Conservation (phyloP, 92 coral and sea anemone genomes). For the Blastomussa wellsi region DNA sequence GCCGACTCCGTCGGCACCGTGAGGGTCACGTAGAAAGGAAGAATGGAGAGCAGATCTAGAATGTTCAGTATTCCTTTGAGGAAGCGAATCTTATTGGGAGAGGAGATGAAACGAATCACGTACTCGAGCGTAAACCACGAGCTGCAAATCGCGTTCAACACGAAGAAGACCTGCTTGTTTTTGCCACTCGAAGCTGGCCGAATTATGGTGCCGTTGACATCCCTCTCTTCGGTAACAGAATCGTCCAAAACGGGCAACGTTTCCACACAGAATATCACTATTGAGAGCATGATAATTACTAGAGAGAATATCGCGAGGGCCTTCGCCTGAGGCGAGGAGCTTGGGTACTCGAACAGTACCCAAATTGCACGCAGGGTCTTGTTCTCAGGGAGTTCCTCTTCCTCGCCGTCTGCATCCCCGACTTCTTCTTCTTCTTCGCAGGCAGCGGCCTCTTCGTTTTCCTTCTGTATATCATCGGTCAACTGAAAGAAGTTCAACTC, state of each 20-base stretch:
- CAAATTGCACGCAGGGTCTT: conserved; percentile 63
- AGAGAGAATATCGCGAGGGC: conserved; percentile 78
- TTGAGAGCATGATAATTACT: conserved; percentile 76
- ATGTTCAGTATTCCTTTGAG: conserved; percentile 79
- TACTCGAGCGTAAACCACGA: conserved; percentile 93
- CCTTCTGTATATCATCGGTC: conserved; percentile 76
- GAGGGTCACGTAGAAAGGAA: conserved; percentile 84
- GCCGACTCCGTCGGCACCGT: conserved; percentile 53
- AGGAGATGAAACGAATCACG: conserved; percentile 72
- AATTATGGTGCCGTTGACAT: conserved; percentile 42
- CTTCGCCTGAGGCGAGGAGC: conserved; percentile 77
- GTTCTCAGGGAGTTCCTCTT: conserved; percentile 74
- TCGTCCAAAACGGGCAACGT: conserved; percentile 78
- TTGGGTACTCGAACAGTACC: conserved; percentile 84
- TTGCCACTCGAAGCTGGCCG: conserved; percentile 35
- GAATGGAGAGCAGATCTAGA: conserved; percentile 82
- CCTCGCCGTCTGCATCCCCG: conserved; percentile 21
- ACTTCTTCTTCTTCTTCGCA: conserved; percentile 52
- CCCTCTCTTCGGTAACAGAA: conserved; percentile 14
- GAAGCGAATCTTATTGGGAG: conserved; percentile 78
- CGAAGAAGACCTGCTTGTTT: conserved; percentile 55
- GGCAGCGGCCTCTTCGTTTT: conserved; percentile 66
- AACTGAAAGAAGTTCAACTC: conserved; percentile 89
- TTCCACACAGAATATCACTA: conserved; percentile 90
- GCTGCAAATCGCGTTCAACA: conserved; percentile 82